Evolutionary conservation across 2,113 vertebrate genomes (phyloP).

Genomic region (Dromiciops gliroides): DNA sequence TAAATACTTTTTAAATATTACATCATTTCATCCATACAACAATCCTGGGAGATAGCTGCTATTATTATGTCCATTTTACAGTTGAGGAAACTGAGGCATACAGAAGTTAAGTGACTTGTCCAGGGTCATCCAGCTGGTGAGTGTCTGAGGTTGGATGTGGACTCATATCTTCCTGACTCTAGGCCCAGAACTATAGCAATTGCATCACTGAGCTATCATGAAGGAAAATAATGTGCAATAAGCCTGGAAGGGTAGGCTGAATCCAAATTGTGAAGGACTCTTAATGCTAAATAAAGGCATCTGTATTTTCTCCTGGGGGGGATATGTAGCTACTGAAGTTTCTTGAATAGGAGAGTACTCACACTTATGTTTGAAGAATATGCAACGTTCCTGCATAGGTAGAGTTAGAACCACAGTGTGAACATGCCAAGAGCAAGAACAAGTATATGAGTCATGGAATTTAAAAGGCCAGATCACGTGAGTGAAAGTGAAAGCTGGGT

Average conservation of each 20-base stretch:
- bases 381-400: neutral
- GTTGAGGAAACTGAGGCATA: neutral
- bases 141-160: neutral
- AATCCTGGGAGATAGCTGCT: neutral
- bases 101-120: neutral
- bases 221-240: neutral
- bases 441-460: neutral
- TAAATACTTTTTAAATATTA: neutral
- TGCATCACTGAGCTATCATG: neutral
- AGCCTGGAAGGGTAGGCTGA: neutral
- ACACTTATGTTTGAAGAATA: neutral
- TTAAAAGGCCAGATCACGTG: neutral
- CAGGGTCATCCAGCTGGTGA: neutral
- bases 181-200: neutral
- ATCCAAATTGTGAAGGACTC: neutral
- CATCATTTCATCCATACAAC: neutral
- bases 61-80: neutral
- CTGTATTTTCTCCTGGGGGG: neutral
- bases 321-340: neutral
- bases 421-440: neutral
- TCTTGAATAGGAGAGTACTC: neutral
- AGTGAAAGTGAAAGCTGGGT: neutral
- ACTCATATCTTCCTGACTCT: neutral
- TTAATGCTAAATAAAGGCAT: neutral
- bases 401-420: neutral